These are phyloP conservation scores for Seriola rivoliana DNA, from an alignment of 2,113 vertebrate species.

Conservation along the genomic window DNA sequence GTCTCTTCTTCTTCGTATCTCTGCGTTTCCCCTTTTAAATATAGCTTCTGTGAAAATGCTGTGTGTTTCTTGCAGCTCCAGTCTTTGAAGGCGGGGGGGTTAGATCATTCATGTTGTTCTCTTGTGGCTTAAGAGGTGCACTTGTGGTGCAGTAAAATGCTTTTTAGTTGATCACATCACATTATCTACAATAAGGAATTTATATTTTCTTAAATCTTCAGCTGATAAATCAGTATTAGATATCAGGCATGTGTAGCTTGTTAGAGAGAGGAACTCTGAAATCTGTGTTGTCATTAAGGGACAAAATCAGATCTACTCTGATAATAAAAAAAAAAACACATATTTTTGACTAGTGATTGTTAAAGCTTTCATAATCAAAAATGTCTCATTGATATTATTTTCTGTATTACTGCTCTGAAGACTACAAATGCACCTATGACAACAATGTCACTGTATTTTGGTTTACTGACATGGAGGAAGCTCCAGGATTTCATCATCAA, in stretches of 20 bases:
- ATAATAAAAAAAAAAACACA: neutral
- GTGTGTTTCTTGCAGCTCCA: constrained; percentile 68
- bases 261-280: neutral
- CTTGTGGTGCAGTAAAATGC: constrained; percentile 46
- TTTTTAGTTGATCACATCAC: constrained; percentile 38
- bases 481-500: constrained; percentile 3
- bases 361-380: neutral
- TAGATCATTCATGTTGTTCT: constrained; percentile 58
- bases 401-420: neutral
- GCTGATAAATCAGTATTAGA: constrained; percentile 25
- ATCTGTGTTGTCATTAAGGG: neutral
- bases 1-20: constrained; percentile 64
- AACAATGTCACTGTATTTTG: neutral
- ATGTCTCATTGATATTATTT: neutral
- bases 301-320: neutral
- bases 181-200: constrained; percentile 36
- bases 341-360: neutral
- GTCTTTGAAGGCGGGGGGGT: constrained; percentile 65
- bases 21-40: constrained; percentile 69
- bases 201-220: neutral
- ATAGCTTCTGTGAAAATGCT: constrained; percentile 68
- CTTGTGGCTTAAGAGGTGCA: constrained; percentile 54
- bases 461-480: neutral
- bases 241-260: neutral
- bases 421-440: neutral